Conservation (phyloP, 1,140 invertebrate genomes). For the Ceratina australensis region DNA sequence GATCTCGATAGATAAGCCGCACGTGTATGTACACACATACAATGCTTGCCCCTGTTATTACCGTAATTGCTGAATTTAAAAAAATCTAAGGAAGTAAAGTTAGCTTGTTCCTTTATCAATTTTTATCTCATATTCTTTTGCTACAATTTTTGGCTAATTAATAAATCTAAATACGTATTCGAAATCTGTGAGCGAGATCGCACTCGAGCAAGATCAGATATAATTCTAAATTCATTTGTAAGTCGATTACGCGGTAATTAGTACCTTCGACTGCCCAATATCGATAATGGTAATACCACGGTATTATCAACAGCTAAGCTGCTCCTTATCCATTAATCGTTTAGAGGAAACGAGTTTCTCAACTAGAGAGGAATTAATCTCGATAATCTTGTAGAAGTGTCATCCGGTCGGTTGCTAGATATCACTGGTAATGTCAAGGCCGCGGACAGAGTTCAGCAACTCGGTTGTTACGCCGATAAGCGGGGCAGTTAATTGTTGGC, state of each 20-base stretch:
- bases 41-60: constrained; percentile 11
- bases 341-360: neutral
- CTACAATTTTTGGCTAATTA: no score
- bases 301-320: neutral
- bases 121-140: no score
- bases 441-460: neutral
- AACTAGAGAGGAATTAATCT: neutral
- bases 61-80: constrained; percentile 21
- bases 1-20: constrained; percentile 25
- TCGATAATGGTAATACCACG: neutral
- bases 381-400: neutral
- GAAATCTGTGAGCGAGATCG: neutral
- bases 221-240: neutral
- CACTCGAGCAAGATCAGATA: constrained; percentile 1
- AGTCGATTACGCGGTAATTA: no score
- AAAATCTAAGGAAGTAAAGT: no score
- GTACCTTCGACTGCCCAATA: neutral
- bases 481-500: constrained; percentile 49
- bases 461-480: constrained; percentile 29
- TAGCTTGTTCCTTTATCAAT: no score
- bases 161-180: no score
- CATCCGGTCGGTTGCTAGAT: neutral
- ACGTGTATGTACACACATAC: neutral
- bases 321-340: neutral
- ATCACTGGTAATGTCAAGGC: constrained; percentile 7